Evolutionary conservation across 2,888 invertebrate species (phyloP), one percentile per base, ranked within the genome.

Genomic region (Pilophorus perplexus): DNA sequence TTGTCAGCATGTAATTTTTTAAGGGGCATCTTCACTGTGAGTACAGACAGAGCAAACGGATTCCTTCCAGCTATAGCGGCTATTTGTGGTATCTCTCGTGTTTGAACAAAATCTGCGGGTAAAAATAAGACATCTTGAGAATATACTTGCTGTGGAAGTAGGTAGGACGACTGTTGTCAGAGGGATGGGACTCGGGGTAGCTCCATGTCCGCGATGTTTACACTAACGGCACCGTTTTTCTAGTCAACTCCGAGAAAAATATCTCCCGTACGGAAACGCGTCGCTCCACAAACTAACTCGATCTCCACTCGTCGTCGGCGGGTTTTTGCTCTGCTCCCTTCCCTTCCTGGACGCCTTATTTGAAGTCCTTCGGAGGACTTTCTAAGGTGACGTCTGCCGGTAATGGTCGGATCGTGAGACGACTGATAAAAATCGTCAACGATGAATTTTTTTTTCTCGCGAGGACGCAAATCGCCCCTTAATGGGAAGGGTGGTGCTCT

Each of bases 261-360:
- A 33, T 6, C 33, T 8, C 33, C 6, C 6, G 33, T 33, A 6
- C 6, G 12, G 33, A 6, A 33, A 33, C 6, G 6, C 12, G 6
- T 6, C 33, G 12, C 33, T 8, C 6, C 6, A 33, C 33, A 33
- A 33, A 12, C 12, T 33, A 33, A 12, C 33, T 33, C 33, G 33
- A 38, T 38, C 55, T 54, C 37, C 27, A 22, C 55, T 55, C 33
- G 28, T 55, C 55, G 37, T 38, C 55, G 38, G 14, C 37, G 12
- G 55, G 55, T 55, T 55, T 55, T 55, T 55, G 55, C 55, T 38
- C 38, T 22, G 20, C 16, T 27, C 38, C 2, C 38, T 38, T 38
- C 55, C 38, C 12, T 38, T 38, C 33, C 55, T 22, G 12, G 33
- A 6, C 6, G 33, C 33, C 6, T 8, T 33, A 6, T n/a, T 6